Base-by-base conservation (phyloP, 1,140 invertebrate genomes). In the Brachionus manjavacas region DNA sequence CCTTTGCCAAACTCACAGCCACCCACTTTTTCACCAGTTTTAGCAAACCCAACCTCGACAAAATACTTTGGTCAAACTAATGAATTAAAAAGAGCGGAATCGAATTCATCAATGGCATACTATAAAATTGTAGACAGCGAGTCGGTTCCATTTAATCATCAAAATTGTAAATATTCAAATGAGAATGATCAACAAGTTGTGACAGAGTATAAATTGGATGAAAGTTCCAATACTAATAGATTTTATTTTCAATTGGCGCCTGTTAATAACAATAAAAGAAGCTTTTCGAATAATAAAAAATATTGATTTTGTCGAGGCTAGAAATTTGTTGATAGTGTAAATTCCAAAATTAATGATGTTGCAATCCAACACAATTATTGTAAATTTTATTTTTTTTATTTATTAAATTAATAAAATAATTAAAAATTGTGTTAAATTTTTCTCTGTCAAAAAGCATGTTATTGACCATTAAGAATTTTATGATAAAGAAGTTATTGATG, bases 41-140 rank as follows among this genome's bases (percentile, higher is more conserved):
- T 41, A 12, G n/a, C 16, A 23, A 64, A 80, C 31, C 14, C 41
- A 55, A 28, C 20, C 12, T 52, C 28, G 14, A 8, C 20, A 16
- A 72, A 72, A 20, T 72, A 72, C 46, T 72, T 43, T 41, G 39
- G 16, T 39, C 68, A 72, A 72, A 16, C 35, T 25, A 35, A 76
- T 28, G 9, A 76, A 11, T 16, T 81, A 16, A 60, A 68, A 41
- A 16, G 79, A 81, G 41, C 25, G 14, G 79, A 64, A 46, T 81
- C 79, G 46, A 81, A 23, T 23, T 39, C 52, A 20, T 81, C 79
- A 35, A 81, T 81, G 79, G 79, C 79, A n/a, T 81, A 81, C 43
- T 81, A 81, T 64, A 81, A 81, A 64, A 81, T 81, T 64, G 79
- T 81, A n/a, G 79, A 81, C 23, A 64, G 23, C 16, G 35, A 81